phyloP scores from a whole-genome alignment of 2,797 vertebrate species.

The Hippoglossus hippoglossus region DNA sequence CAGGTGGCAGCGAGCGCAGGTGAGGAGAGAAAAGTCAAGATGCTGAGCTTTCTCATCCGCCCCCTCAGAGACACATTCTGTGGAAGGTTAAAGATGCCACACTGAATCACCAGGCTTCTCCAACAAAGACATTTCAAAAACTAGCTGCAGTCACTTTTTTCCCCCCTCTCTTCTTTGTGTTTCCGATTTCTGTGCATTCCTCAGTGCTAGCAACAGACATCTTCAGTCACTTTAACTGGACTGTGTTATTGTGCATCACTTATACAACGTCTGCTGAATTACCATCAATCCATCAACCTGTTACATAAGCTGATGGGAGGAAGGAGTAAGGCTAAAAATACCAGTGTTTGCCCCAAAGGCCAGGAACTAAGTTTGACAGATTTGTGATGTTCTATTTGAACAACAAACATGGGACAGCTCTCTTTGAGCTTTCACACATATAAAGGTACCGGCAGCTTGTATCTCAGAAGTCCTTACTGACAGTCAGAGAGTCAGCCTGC shows the following conservation, averaged over 20 bases:
- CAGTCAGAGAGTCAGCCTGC: slow-evolving; percentile 7
- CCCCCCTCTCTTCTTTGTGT: not conserved
- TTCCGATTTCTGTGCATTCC: not conserved
- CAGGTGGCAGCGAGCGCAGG: slow-evolving; percentile 42
- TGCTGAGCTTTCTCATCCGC: slow-evolving; percentile 28
- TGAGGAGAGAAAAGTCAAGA: slow-evolving; percentile 25
- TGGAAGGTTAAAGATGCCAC: slow-evolving; percentile 30
- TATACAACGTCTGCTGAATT: not conserved
- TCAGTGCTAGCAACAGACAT: slow-evolving; percentile 12
- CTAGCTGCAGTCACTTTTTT: slow-evolving; percentile 1
- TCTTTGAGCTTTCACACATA: slow-evolving; percentile 11
- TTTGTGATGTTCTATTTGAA: not conserved
- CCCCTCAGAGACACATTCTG: slow-evolving; percentile 8
- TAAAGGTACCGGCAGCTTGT: not conserved
- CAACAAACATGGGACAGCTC: slow-evolving; percentile 9
- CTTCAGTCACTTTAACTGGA: slow-evolving; percentile 18
- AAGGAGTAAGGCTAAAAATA: not conserved
- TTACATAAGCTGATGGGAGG: slow-evolving; percentile 6
- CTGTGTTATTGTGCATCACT: slow-evolving; percentile 4
- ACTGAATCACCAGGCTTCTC: slow-evolving; percentile 33
- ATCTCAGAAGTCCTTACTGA: slow-evolving; percentile 13
- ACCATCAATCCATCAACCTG: slow-evolving; percentile 3
- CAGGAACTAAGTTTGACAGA: not conserved
- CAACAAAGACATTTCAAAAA: slow-evolving; percentile 11
- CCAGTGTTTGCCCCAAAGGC: not conserved